Evolutionary conservation across 1,140 invertebrate species (phyloP), one percentile per base, ranked within the genome.

Genomic region (Varroa destructor): DNA sequence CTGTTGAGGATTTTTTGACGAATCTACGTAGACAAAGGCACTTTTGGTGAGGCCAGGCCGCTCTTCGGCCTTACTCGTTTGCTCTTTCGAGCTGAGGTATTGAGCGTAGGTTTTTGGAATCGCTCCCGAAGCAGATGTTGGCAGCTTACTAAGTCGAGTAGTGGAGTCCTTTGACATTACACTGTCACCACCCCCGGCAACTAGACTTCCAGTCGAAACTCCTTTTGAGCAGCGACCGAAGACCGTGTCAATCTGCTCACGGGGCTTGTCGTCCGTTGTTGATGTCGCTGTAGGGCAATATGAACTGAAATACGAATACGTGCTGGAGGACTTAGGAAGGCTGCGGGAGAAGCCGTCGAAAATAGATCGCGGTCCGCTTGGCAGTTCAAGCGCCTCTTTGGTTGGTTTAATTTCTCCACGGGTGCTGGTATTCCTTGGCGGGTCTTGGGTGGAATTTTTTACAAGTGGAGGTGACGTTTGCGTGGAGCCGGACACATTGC

Each of bases 1-100:
- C 36, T 67, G 61, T 40, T 67, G 61, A 14, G 61, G 61, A 37
- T n/a, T 67, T 67, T 67, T 67, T 37, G 61, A 67, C 12, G 61
- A 67, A 37, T 67, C 61, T 40, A 67, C 61, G 61, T 67, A 67
- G 46, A 67, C 61, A 37, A 67, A 67, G 61, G 61, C 61, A 67
- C 61, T 67, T 40, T 67, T 67, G 40, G 40, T 46, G 12, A 67
- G 46, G 46, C 61, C 36, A 12, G 61, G 61, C 10, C 61, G 61
- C 40, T 67, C 61, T 2, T 14, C 61, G 36, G 61, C 46, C 46
- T 67, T 67, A 40, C 61, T 12, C 12, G 40, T 37, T 36, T 40
- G 46, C 46, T 67, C 61, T 46, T 67, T 67, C 12, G 61, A 67
- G 10, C 40, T 67, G 40, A 67, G 61, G 40, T 67, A 67, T 67